Evolutionary conservation across 2,888 invertebrate species (phyloP), one percentile per base, ranked within the genome.

Genomic region (Yponomeuta cagnagella): DNA sequence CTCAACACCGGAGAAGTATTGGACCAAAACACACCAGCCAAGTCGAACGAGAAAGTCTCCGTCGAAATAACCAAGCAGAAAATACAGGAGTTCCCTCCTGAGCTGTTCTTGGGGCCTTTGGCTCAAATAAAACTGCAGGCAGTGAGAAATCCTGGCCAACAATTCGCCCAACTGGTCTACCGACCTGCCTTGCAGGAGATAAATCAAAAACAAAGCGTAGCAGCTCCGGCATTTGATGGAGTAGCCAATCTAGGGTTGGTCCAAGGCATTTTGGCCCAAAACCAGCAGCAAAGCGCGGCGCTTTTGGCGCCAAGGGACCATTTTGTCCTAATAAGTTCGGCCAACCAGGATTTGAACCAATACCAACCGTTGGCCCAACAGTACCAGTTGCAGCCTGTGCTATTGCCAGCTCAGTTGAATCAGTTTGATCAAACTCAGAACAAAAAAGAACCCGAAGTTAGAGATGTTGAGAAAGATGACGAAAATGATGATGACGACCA

Each of bases 21-120:
- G 43, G 72, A 73, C 31, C n/a, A 69, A 63, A 71, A 23, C 15
- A 73, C 74, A 37, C 70, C 77, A 65, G 76, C 78, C 3, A 79
- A 80, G 15, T 76, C 15, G 81, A 71, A 82, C 80, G 69, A 79
- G 70, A 85, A 85, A 70, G 84, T 84, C 1, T 80, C 87, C 1
- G 87, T 91, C 15, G 91, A 92, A 83, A 83, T 91, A 0, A 77
- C 89, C 0, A 89, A 83, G 69, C 89, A 90, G 74, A 89, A 88
- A 5, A 74, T 91, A 1, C 88, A 90, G 73, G 89, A 90, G 74
- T 90, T 84, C 48, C 89, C 90, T 23, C 84, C 89, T 31, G 90
- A 91, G 74, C 72, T 91, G 15, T 90, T 86, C 75, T 76, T 92
- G 2, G 85, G 80, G 71, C 86, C 90, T 0, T 73, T 92, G 15